Evolutionary conservation across 2,888 invertebrate species (phyloP).

Genomic region (Rhorus exstirpatorius): DNA sequence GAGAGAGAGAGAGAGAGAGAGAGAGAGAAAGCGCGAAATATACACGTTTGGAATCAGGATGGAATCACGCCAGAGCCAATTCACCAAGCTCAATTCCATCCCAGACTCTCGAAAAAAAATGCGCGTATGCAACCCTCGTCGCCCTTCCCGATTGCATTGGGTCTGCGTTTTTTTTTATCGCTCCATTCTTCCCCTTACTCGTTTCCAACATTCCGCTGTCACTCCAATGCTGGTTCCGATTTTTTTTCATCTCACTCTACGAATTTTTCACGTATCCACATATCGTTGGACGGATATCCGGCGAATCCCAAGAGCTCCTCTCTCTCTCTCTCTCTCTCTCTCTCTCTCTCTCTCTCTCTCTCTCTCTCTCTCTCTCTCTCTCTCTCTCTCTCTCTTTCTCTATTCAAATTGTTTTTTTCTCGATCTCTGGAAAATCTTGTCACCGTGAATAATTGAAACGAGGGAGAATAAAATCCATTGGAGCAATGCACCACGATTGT

Average conservation of each 20-base stretch:
- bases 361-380: not conserved
- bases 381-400: not conserved
- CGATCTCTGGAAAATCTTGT: not conserved
- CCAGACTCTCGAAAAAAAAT: conserved; percentile 30
- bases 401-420: conserved; percentile 35
- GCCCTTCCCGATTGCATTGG: conserved; percentile 55
- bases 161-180: conserved; percentile 42
- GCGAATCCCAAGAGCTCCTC: not conserved
- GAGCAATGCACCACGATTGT: conserved; percentile 1
- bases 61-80: conserved; percentile 60
- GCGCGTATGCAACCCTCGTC: conserved; percentile 34
- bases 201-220: conserved; percentile 34
- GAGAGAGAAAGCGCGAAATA: conserved; percentile 43
- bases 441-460: conserved; percentile 35
- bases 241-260: conserved; percentile 2
- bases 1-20: not conserved
- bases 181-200: conserved; percentile 22
- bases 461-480: conserved; percentile 29
- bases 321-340: not conserved
- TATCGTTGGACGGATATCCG: conserved; percentile 50
- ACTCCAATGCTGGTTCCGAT: conserved; percentile 25
- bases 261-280: conserved; percentile 30
- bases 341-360: not conserved
- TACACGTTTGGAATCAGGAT: conserved; percentile 26
- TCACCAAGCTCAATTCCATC: conserved; percentile 38